Conservation (phyloP, 2,797 vertebrate species). For the Micromesistius poutassou region DNA sequence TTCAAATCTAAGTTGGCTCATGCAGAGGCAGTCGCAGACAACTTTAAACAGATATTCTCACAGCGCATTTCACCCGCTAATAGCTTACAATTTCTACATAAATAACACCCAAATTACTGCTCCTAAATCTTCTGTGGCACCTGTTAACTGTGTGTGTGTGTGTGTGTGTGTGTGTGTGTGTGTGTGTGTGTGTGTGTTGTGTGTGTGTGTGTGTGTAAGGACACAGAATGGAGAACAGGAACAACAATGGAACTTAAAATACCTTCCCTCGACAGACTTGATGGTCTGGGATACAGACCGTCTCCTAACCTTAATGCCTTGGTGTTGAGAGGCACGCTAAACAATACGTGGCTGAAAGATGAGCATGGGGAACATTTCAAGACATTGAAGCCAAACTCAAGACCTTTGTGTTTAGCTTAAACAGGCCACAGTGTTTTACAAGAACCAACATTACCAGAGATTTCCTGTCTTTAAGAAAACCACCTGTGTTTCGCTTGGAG, state of each 20-base stretch:
- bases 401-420: background rate
- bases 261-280: background rate
- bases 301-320: background rate
- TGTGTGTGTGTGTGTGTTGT: background rate
- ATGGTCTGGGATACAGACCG: background rate
- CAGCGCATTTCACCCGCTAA: too few relatives aligned
- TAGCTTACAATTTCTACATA: too few relatives aligned
- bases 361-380: background rate
- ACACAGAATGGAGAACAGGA: background rate
- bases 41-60: too few relatives aligned
- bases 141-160: background rate
- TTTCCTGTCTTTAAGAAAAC: background rate
- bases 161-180: conserved; percentile 1
- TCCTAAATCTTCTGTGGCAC: background rate
- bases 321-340: background rate
- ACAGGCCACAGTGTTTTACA: background rate
- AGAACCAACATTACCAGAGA: background rate
- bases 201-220: background rate
- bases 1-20: background rate
- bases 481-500: background rate
- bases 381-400: background rate
- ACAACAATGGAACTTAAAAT: background rate
- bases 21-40: too few relatives aligned
- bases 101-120: background rate
- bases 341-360: background rate